Conservation (phyloP, 2,113 vertebrate genomes). For the Boulengeromyrus knoepffleri region DNA sequence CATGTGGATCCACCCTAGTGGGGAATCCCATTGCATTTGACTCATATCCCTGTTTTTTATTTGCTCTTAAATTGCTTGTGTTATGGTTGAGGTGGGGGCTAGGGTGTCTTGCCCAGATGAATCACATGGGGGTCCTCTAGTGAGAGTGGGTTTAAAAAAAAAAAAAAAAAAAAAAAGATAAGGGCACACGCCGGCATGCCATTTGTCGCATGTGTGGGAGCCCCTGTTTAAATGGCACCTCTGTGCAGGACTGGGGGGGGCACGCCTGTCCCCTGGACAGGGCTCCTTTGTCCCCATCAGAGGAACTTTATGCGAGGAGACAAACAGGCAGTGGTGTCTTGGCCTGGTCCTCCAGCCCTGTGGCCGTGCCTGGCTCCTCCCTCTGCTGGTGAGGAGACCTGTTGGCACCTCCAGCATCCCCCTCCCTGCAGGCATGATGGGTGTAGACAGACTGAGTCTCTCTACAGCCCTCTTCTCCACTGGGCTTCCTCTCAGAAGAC, state of each 20-base stretch:
- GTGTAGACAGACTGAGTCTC: background rate
- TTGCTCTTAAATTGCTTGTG: background rate
- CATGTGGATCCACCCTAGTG: background rate
- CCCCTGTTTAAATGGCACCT: conserved; percentile 11
- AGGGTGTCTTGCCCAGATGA: background rate
- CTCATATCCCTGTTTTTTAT: background rate
- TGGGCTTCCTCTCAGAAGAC: background rate
- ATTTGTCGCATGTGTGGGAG: background rate
- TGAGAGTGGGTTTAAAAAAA: background rate
- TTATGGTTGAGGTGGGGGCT: background rate
- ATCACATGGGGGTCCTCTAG: background rate
- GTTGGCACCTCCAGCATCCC: background rate
- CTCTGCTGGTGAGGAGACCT: background rate
- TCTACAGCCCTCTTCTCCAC: background rate
- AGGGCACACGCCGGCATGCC: background rate
- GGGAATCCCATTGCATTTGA: background rate
- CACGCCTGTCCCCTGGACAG: conserved; percentile 14
- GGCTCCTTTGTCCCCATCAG: conserved; percentile 17
- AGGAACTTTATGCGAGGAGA: background rate
- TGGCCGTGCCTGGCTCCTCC: background rate
- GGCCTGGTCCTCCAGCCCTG: background rate
- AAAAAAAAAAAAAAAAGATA: background rate
- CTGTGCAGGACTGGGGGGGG: background rate
- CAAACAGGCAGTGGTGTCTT: conserved; percentile 8
- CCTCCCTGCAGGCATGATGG: background rate